These are phyloP conservation scores for Drosophila sechellia DNA, from an alignment of 1,140 invertebrate species.

Conservation along the genomic window DNA sequence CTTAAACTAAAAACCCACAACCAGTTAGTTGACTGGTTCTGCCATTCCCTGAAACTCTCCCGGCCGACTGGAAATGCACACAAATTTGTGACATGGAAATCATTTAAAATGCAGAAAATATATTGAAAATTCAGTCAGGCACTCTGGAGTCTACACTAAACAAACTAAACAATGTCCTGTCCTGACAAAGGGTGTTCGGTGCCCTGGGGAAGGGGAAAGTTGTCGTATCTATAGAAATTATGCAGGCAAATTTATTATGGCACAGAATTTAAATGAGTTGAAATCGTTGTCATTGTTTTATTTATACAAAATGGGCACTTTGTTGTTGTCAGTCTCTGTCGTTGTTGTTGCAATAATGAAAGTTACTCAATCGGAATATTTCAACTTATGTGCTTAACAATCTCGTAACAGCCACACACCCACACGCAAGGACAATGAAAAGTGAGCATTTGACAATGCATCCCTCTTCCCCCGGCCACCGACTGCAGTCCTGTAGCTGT, in stretches of 20 bases:
- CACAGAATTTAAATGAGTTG: conserved; percentile 80
- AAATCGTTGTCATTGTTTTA: conserved; percentile 82
- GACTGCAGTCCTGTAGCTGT: conserved; percentile 10
- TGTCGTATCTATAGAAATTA: conserved; percentile 72
- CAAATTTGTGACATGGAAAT: conserved; percentile 52
- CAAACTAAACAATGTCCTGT: conserved; percentile 42
- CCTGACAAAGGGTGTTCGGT: conserved; percentile 6
- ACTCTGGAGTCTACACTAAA: conserved; percentile 46
- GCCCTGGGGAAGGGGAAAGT: not conserved
- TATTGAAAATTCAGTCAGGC: conserved; percentile 58
- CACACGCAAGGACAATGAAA: conserved; percentile 62
- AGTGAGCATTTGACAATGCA: conserved; percentile 78
- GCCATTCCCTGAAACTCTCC: not conserved
- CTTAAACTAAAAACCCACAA: conserved; percentile 11
- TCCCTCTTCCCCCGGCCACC: conserved; percentile 14
- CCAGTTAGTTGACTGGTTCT: conserved; percentile 2
- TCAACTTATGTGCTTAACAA: conserved; percentile 81
- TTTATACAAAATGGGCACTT: conserved; percentile 75
- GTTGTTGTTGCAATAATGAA: conserved; percentile 73
- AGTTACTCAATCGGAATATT: conserved; percentile 83
- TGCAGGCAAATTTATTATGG: conserved; percentile 79
- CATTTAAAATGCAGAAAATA: conserved; percentile 64
- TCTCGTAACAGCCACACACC: conserved; percentile 37
- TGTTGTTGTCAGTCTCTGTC: conserved; percentile 39
- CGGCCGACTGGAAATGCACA: conserved; percentile 11